Evolutionary conservation across 2,113 vertebrate genomes (phyloP).

Genomic region (Copsychus sechellarum): DNA sequence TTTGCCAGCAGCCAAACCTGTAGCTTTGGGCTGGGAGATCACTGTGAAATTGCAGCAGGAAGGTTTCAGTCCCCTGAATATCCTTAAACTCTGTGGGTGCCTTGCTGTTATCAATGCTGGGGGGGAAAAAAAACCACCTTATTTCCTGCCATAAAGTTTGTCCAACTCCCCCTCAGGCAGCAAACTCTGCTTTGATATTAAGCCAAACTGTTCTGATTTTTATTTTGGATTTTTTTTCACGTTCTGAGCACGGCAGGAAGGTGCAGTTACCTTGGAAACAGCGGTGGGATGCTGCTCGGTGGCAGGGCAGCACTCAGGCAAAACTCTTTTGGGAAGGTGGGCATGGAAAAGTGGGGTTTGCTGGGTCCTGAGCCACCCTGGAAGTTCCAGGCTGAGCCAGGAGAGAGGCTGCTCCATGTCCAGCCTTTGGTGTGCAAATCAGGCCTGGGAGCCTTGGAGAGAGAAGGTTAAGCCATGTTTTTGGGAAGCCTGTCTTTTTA

Average conservation of each 20-base stretch:
- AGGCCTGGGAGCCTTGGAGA: neutral
- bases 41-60: constrained; percentile 24
- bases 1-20: neutral
- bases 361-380: neutral
- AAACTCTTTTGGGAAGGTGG: neutral
- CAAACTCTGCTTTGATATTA: neutral
- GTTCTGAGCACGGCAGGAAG: accelerated
- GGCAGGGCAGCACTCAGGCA: neutral
- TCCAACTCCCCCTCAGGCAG: neutral
- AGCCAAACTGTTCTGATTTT: neutral
- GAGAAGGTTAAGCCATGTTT: neutral
- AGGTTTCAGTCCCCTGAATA: neutral
- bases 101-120: neutral
- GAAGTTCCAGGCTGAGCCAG: neutral
- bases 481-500: neutral
- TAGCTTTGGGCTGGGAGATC: neutral
- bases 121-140: neutral
- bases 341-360: neutral
- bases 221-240: neutral
- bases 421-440: neutral
- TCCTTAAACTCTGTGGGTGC: accelerated
- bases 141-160: neutral
- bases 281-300: neutral
- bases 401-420: neutral
- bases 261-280: constrained; percentile 36